Evolutionary conservation across 2,113 vertebrate genomes (phyloP), one percentile per base, ranked within the genome.

Genomic region (Engraulis encrasicolus): DNA sequence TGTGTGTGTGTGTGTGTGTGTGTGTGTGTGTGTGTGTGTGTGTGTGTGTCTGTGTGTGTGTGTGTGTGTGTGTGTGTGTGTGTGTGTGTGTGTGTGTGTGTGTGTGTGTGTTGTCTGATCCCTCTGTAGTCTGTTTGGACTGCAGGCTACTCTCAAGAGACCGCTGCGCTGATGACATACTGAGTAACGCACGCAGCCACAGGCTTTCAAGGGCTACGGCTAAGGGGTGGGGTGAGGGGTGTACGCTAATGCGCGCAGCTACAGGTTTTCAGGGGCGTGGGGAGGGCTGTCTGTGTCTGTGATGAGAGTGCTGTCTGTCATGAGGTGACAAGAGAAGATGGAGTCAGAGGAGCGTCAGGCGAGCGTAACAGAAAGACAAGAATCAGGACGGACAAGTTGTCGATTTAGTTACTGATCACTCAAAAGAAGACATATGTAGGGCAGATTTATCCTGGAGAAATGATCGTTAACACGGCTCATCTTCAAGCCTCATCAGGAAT

Each of bases 41-140:
- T n/a, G n/a, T n/a, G n/a, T n/a, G n/a, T n/a, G n/a, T n/a, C n/a
- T n/a, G n/a, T n/a, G n/a, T n/a, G n/a, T n/a, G n/a, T n/a, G n/a
- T n/a, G n/a, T n/a, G n/a, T n/a, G n/a, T n/a, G n/a, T n/a, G n/a
- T n/a, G n/a, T n/a, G n/a, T n/a, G n/a, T n/a, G n/a, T n/a, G n/a
- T n/a, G n/a, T n/a, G n/a, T n/a, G n/a, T n/a, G n/a, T n/a, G n/a
- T n/a, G n/a, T n/a, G n/a, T n/a, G n/a, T n/a, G n/a, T n/a, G n/a
- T n/a, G 12, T 74, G 27, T 74, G 27, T 12, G 27, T 74, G 66
- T 74, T 74, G 66, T 74, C 66, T 74, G 66, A 74, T 74, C 23
- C 27, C 66, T 74, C 66, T 74, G 66, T 34, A 74, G 66, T 27
- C 12, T 74, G 66, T 34, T 74, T 34, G 66, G 27, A 66, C 66